phyloP scores from a whole-genome alignment of 2,113 vertebrate species.

The Cinclus mexicanus region DNA sequence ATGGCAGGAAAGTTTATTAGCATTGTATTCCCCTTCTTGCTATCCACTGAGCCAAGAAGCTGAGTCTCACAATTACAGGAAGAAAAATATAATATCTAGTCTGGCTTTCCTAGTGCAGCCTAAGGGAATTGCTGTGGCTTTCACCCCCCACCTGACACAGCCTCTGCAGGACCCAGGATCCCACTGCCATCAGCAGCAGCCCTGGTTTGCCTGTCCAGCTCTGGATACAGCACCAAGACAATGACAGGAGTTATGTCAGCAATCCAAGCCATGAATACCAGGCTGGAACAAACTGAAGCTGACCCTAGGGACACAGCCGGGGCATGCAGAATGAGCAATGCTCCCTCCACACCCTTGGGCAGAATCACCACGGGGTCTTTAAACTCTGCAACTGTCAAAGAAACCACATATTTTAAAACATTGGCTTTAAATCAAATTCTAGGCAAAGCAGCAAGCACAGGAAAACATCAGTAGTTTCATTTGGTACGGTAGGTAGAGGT shows the following conservation, averaged over 20 bases:
- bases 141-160: not conserved
- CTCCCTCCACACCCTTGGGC: not conserved
- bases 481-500: not conserved
- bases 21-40: not conserved
- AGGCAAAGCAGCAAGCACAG: not conserved
- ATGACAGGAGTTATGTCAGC: not conserved
- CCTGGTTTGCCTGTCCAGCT: not conserved
- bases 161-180: not conserved
- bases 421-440: not conserved
- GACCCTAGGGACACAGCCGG: not conserved
- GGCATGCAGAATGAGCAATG: fast-evolving
- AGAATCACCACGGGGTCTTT: not conserved
- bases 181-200: not conserved
- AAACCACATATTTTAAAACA: not conserved
- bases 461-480: not conserved
- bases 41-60: not conserved
- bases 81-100: not conserved
- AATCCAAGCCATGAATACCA: not conserved
- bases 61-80: not conserved
- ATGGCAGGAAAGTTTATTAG: not conserved
- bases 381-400: not conserved
- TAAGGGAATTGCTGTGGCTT: not conserved
- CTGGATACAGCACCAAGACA: not conserved
- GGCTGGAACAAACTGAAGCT: not conserved
- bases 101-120: not conserved